Conservation (phyloP, 1,140 invertebrate genomes). For the Cyphomyrmex costatus region DNA sequence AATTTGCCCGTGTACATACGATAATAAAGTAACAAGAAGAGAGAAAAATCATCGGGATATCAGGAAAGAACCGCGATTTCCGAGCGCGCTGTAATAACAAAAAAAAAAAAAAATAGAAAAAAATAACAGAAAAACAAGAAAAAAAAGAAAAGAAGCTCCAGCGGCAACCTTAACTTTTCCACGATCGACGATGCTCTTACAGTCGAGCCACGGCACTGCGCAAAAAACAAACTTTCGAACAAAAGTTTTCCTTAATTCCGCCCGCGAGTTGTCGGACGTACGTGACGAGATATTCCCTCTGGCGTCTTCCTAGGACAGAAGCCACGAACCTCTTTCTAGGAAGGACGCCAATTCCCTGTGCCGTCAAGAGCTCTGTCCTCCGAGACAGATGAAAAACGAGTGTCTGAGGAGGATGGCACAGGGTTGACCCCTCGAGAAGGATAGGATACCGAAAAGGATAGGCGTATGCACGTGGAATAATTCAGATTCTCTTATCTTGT, state of each 20-base stretch:
- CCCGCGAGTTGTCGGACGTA: slow-evolving; percentile 68
- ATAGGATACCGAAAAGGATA: slow-evolving; percentile 62
- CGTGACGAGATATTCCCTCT: slow-evolving; percentile 75
- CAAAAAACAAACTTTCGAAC: slow-evolving; percentile 69
- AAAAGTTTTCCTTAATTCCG: slow-evolving; percentile 73
- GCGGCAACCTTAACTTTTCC: slow-evolving; percentile 62
- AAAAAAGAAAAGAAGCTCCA: slow-evolving; percentile 27
- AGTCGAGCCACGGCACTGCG: slow-evolving; percentile 44
- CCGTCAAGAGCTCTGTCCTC: slow-evolving; percentile 69
- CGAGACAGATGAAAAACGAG: slow-evolving; percentile 79
- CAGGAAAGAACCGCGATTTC: slow-evolving; percentile 36
- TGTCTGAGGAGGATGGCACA: slow-evolving; percentile 50
- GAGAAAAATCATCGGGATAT: slow-evolving; percentile 23
- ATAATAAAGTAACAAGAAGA: slow-evolving; percentile 30
- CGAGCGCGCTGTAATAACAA: slow-evolving; percentile 41
- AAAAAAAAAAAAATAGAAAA: slow-evolving; percentile 40
- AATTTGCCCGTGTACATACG: slow-evolving; percentile 25
- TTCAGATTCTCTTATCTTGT: slow-evolving; percentile 51
- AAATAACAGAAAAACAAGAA: slow-evolving; percentile 10
- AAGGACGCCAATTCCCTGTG: slow-evolving; percentile 71
- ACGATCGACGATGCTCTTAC: slow-evolving; percentile 63
- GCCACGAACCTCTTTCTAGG: slow-evolving; percentile 59
- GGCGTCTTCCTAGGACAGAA: slow-evolving; percentile 69
- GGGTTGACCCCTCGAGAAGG: slow-evolving; percentile 69
- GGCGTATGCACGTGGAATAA: slow-evolving; percentile 65